Base-by-base conservation (phyloP, 2,797 vertebrate species). In the Peromyscus aztecus region DNA sequence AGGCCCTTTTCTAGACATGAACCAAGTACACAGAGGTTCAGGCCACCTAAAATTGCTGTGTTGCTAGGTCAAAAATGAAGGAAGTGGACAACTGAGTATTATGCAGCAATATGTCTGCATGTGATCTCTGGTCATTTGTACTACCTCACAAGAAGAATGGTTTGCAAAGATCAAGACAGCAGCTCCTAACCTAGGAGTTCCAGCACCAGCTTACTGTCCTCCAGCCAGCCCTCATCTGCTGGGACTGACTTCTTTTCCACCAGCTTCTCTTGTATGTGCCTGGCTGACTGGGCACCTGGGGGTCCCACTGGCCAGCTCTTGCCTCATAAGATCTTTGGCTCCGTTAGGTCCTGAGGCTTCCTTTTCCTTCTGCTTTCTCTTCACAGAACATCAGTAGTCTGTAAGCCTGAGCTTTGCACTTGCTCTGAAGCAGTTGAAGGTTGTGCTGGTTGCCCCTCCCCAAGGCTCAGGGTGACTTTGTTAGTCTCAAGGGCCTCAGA, bases 1-100 rank as follows among this genome's bases (percentile, higher is more conserved):
- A 8, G 96, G 21, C 77, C 86, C 13, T 80, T 95, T 91, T 86
- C 9, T 57, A 94, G 93, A 82, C 59, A 69, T 6, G 52, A 46
- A 73, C 59, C 77, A 17, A 84, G 55, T 83, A 75, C 21, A 13
- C 24, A 13, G 37, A 1, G 10, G 9, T 27, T 92, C 59, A 77
- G 6, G 46, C 57, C 23, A 8, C 63, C 27, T 80, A 34, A 29
- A 63, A 24, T 43, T 52, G n/a, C 31, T 46, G 13, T 49, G 11
- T 57, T 67, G 46, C 71, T 40, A 17, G 73, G 16, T 93, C 13
- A 59, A 1, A 61, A 71, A 31, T 67, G 21, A 55, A 7, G 11
- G 13, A 5, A 43, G 14, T 76, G 52, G 49, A n/a, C 43, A 87
- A 0, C 82, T 40, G 5, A 6, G 17, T 49, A n/a, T 87, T 46